These are phyloP conservation scores for Zootoca vivipara DNA, from an alignment of 2,113 vertebrate genomes.

Conservation along the genomic window DNA sequence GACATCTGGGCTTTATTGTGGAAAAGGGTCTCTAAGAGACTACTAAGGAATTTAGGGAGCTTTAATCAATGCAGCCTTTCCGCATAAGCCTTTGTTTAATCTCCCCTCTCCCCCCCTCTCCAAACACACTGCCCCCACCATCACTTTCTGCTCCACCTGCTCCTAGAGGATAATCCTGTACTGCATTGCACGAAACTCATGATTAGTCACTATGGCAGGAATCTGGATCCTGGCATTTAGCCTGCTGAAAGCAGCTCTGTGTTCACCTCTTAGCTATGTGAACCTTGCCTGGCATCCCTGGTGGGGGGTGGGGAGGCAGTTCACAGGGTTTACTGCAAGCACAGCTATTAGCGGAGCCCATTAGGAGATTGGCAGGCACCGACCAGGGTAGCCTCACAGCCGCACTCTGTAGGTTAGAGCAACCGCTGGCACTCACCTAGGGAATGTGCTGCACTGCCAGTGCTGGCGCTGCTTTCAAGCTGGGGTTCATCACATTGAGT, in stretches of 20 bases:
- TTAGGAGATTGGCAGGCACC: slow-evolving; percentile 7
- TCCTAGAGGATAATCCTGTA: slow-evolving; percentile 16
- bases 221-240: slow-evolving; percentile 42
- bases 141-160: neutral
- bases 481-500: slow-evolving; percentile 35
- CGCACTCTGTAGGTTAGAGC: neutral
- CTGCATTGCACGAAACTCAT: slow-evolving; percentile 41
- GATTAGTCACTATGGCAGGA: slow-evolving; percentile 56
- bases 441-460: slow-evolving; percentile 1
- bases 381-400: neutral
- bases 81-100: neutral
- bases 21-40: neutral
- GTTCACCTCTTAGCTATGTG: slow-evolving; percentile 48
- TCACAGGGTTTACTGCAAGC: slow-evolving; percentile 34
- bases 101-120: neutral
- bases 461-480: slow-evolving; percentile 34
- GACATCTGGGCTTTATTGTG: neutral
- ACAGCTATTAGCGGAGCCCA: neutral
- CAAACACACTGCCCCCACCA: neutral
- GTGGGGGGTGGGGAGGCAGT: slow-evolving; percentile 42
- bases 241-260: slow-evolving; percentile 34
- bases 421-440: slow-evolving; percentile 65
- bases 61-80: neutral
- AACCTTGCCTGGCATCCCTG: slow-evolving; percentile 29
- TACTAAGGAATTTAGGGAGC: neutral